Evolutionary conservation across 2,797 vertebrate species (phyloP).

Genomic region (Molossus alvarezi): DNA sequence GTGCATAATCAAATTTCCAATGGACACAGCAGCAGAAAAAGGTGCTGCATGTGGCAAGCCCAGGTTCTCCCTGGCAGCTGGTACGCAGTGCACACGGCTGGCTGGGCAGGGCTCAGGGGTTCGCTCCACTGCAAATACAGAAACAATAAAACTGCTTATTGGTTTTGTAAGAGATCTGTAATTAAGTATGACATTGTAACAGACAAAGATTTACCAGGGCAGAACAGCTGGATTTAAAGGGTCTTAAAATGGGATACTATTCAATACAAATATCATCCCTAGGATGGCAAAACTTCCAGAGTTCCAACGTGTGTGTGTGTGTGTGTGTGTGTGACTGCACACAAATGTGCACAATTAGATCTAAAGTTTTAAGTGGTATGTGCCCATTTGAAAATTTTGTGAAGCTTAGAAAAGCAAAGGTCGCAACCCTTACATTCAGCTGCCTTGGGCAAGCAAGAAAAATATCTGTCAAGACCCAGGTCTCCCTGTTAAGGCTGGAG

Average conservation of each 20-base stretch:
- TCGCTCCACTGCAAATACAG: slow-evolving; percentile 87
- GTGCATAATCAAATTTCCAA: slow-evolving; percentile 85
- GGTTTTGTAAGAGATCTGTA: slow-evolving; percentile 89
- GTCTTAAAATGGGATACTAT: slow-evolving; percentile 84
- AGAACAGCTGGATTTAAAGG: slow-evolving; percentile 85
- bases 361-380: background rate
- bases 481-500: slow-evolving; percentile 86
- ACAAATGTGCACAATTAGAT: background rate
- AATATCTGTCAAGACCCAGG: slow-evolving; percentile 88
- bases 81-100: slow-evolving; percentile 78
- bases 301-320: background rate
- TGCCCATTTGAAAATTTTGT: slow-evolving; percentile 63
- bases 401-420: slow-evolving; percentile 86
- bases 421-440: slow-evolving; percentile 79
- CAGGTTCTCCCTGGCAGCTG: slow-evolving; percentile 89
- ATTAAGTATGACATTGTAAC: slow-evolving; percentile 90
- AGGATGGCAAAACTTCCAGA: slow-evolving; percentile 47
- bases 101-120: slow-evolving; percentile 74
- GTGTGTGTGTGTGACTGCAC: background rate
- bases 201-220: slow-evolving; percentile 89
- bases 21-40: slow-evolving; percentile 83
- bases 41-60: slow-evolving; percentile 85
- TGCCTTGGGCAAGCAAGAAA: slow-evolving; percentile 87
- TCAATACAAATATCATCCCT: slow-evolving; percentile 87
- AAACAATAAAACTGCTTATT: slow-evolving; percentile 89